Percentiles rank a stretch among this genome's conserved stretches.
phyloP scores from a whole-genome alignment of 2,888 invertebrate species.

The Keiferia lycopersicella region DNA sequence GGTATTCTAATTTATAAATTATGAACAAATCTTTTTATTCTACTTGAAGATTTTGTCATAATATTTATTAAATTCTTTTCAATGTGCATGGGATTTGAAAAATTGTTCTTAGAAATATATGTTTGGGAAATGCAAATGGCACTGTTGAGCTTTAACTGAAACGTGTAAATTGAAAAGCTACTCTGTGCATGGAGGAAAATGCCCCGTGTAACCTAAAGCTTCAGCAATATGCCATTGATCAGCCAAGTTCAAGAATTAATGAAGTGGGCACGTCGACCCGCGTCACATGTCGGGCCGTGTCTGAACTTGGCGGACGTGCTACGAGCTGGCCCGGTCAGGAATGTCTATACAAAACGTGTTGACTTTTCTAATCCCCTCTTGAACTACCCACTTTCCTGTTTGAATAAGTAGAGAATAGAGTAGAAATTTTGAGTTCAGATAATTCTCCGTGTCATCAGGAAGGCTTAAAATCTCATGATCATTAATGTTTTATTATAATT shows the following conservation, averaged over 20 bases:
- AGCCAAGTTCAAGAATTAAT: conserved; percentile 73
- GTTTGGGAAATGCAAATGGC: too few relatives aligned
- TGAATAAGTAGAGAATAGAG: too few relatives aligned
- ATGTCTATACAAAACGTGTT: conserved; percentile 70
- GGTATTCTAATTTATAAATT: too few relatives aligned
- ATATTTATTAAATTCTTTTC: too few relatives aligned
- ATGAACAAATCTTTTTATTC: too few relatives aligned
- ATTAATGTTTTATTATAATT: too few relatives aligned
- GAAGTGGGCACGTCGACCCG: conserved; percentile 78
- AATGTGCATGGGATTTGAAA: too few relatives aligned
- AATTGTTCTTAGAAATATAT: too few relatives aligned
- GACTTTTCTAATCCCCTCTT: conserved; percentile 34
- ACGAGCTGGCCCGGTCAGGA: conserved; percentile 48
- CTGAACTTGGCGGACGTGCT: conserved; percentile 34
- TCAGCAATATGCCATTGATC: conserved; percentile 41
- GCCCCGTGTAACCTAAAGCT: neutral
- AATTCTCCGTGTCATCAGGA: too few relatives aligned
- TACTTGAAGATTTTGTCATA: too few relatives aligned
- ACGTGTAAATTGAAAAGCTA: neutral
- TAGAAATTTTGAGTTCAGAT: too few relatives aligned
- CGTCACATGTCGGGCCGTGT: conserved; percentile 56
- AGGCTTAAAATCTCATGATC: too few relatives aligned
- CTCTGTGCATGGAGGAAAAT: neutral
- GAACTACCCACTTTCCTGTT: neutral
- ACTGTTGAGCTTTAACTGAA: neutral